phyloP scores from a whole-genome alignment of 2,113 vertebrate species.

The Platanista minor region DNA sequence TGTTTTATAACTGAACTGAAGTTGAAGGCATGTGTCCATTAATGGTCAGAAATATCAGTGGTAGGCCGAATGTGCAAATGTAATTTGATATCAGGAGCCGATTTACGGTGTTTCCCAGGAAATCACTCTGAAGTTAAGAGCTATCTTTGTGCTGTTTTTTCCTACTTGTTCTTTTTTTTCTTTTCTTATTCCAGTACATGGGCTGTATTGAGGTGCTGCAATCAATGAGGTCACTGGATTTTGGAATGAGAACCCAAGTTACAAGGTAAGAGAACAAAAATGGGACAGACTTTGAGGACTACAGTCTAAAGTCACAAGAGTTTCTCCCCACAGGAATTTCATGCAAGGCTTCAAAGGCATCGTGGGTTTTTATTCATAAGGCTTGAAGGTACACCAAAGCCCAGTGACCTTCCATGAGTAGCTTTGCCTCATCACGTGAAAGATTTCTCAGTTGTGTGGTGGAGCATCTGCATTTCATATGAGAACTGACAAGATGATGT shows the following conservation, averaged over 20 bases:
- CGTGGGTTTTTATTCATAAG: not conserved
- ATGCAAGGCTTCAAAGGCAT: not conserved
- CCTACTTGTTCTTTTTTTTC: not conserved
- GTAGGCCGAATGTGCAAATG: not conserved
- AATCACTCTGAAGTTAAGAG: not conserved
- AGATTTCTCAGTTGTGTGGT: not conserved
- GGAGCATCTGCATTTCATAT: not conserved
- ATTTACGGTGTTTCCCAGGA: not conserved
- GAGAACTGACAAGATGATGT: not conserved
- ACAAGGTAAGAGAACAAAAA: constrained; percentile 86
- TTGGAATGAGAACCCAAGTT: constrained; percentile 91
- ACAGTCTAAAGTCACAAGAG: not conserved
- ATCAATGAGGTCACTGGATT: constrained; percentile 94
- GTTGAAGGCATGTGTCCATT: not conserved
- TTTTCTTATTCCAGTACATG: constrained; percentile 57
- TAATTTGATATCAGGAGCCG: not conserved
- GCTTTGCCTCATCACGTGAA: not conserved
- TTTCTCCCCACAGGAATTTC: not conserved
- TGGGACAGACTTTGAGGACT: not conserved
- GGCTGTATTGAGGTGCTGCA: constrained; percentile 92
- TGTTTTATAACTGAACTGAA: not conserved
- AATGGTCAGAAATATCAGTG: not conserved
- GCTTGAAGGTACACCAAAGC: not conserved
- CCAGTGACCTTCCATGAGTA: not conserved
- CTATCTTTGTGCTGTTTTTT: not conserved